Conservation (phyloP, 1,140 invertebrate species). For the Diorhabda elongata region DNA sequence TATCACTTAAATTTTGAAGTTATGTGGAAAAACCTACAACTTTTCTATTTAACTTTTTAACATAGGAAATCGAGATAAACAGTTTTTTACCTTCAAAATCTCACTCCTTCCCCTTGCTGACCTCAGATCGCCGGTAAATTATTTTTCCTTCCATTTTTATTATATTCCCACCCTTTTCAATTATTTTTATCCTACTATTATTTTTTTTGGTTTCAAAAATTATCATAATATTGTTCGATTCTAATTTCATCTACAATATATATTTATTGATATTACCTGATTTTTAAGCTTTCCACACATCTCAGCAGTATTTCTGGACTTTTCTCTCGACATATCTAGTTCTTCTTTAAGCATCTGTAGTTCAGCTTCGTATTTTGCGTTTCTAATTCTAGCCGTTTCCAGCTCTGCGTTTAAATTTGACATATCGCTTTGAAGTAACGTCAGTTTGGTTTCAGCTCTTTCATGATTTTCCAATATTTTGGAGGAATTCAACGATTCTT, state of each 20-base stretch:
- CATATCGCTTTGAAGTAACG: slow-evolving; percentile 43
- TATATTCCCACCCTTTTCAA: too few species aligned
- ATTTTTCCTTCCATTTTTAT: too few species aligned
- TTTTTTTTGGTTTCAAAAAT: too few species aligned
- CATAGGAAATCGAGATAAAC: too few species aligned
- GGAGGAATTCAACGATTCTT: slow-evolving; percentile 43
- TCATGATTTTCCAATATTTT: slow-evolving; percentile 41
- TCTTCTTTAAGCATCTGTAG: slow-evolving; percentile 39
- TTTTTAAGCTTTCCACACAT: slow-evolving; percentile 43
- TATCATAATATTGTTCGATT: too few species aligned
- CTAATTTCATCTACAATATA: not conserved
- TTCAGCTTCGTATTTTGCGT: slow-evolving; percentile 41
- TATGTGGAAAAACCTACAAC: too few species aligned
- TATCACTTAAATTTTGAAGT: too few species aligned
- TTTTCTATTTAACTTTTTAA: too few species aligned
- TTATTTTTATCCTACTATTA: too few species aligned
- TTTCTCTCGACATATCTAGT: slow-evolving; percentile 37
- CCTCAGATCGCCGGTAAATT: too few species aligned
- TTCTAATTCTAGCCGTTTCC: slow-evolving; percentile 36
- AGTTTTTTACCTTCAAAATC: too few species aligned
- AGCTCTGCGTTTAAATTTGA: slow-evolving; percentile 41
- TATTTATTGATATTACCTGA: slow-evolving; percentile 37
- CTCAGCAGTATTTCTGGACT: slow-evolving; percentile 36
- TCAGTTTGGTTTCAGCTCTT: slow-evolving; percentile 38
- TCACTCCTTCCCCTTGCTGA: too few species aligned